A percentile compares a stretch with the other conserved stretches of the same genome.
Conservation (phyloP, 2,888 invertebrate species). For the Eilema griseolum region DNA sequence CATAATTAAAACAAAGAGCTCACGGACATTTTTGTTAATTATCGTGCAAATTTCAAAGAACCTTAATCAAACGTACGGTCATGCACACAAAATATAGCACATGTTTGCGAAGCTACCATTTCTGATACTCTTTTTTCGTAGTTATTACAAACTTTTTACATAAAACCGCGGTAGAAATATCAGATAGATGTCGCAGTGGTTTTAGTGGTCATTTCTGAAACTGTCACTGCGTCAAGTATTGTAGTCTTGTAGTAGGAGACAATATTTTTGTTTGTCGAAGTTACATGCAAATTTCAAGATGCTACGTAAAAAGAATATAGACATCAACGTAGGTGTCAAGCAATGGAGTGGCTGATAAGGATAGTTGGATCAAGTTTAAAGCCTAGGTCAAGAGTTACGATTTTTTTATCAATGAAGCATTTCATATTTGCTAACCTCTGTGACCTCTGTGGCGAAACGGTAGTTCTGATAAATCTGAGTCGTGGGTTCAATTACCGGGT, state of each 20-base stretch:
- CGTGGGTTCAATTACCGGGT: no score
- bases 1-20: slow-evolving; percentile 45
- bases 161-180: neutral
- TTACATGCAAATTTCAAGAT: neutral
- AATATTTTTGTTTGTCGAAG: no score
- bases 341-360: no score
- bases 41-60: slow-evolving; percentile 43
- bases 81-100: slow-evolving; percentile 44
- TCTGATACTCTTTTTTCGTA: neutral
- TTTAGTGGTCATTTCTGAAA: no score
- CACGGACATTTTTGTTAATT: slow-evolving; percentile 43
- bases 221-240: neutral
- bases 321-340: neutral
- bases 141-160: neutral
- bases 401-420: no score
- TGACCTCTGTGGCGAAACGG: no score
- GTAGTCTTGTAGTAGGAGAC: no score
- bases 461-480: no score
- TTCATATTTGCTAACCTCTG: no score
- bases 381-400: no score
- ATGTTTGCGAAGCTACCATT: slow-evolving; percentile 19
- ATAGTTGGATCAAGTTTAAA: no score
- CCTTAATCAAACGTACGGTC: slow-evolving; percentile 50
- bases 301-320: neutral
- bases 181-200: no score